Evolutionary conservation across 2,113 vertebrate genomes (phyloP), one percentile per base, ranked within the genome.

Genomic region (Myanophis thanlyinensis): DNA sequence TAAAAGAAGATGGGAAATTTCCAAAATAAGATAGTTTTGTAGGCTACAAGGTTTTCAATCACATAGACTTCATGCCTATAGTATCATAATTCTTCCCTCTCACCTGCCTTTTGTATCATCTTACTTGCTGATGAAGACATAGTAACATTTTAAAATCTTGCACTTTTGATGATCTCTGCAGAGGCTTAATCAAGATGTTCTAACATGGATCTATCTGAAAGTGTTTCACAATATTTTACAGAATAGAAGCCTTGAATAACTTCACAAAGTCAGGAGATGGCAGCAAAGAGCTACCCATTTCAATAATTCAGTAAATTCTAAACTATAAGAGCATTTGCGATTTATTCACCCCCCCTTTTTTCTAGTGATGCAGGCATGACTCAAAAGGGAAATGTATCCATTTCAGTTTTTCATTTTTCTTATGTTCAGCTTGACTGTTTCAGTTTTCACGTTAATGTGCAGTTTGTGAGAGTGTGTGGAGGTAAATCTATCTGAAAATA

Each of bases 181-280:
- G 35, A 80, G 18, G 20, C 73, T 40, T 80, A 10, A 80, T 44
- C 73, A 44, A 80, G 35, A 3, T 80, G 73, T 80, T 80, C 7
- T 44, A 22, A 80, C 35, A 80, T 44, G 35, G 7, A 44, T 44
- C 8, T 40, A 44, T 44, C 8, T 40, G 62, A 35, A 73, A 35
- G 13, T 73, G 23, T 27, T 27, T 40, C 9, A 22, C 20, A 44
- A 18, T 44, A 44, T 80, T 25, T 47, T 46, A 48, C 30, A 11
- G 49, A 91, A 89, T 59, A 35, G 51, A 0, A 80, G 91, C 1
- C 49, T 10, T 27, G 85, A 62, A 93, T 44, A 49, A 0, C 30
- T 90, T 12, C 0, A 91, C 93, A 88, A 89, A 94, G 93, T 94
- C 98, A 96, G 96, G 85, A 87, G 98, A 95, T 97, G 97, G 97